A percentile compares a stretch with the other conserved stretches of the same genome.
phyloP scores from a whole-genome alignment of 1,140 invertebrate species.

The Penaeus indicus region DNA sequence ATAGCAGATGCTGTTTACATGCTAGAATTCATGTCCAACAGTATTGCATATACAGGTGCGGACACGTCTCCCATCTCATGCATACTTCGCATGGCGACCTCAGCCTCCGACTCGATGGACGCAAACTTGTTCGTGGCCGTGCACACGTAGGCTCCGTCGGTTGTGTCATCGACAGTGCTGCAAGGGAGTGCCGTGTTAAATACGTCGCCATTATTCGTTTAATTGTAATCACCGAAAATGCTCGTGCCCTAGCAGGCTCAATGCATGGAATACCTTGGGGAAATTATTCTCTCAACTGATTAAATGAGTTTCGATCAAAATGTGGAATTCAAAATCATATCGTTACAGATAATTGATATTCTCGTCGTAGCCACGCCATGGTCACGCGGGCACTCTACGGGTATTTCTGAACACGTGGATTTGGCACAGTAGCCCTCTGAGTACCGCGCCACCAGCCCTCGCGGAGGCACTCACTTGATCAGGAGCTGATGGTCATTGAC shows the following conservation, averaged over 20 bases:
- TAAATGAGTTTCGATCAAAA: no score
- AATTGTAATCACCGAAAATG: not conserved
- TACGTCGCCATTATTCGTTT: not conserved
- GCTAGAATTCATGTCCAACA: not conserved
- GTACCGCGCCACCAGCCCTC: not conserved
- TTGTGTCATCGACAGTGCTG: conserved; percentile 54
- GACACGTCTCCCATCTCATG: not conserved
- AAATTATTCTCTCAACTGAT: not conserved
- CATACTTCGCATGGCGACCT: conserved; percentile 52
- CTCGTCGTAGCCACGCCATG: no score
- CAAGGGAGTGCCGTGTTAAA: not conserved
- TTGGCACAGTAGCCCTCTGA: no score
- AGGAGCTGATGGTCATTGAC: conserved; percentile 47
- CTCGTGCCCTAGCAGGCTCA: not conserved
- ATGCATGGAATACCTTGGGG: not conserved
- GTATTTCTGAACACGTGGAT: no score
- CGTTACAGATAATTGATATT: no score
- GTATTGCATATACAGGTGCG: no score
- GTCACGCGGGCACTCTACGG: no score
- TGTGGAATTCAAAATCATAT: no score
- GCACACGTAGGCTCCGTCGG: conserved; percentile 54
- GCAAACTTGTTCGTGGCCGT: conserved; percentile 62
- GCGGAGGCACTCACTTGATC: conserved; percentile 51
- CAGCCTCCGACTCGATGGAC: conserved; percentile 20
- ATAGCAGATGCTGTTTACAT: no score